phyloP scores from a whole-genome alignment of 2,113 vertebrate species.

The Camelus bactrianus region DNA sequence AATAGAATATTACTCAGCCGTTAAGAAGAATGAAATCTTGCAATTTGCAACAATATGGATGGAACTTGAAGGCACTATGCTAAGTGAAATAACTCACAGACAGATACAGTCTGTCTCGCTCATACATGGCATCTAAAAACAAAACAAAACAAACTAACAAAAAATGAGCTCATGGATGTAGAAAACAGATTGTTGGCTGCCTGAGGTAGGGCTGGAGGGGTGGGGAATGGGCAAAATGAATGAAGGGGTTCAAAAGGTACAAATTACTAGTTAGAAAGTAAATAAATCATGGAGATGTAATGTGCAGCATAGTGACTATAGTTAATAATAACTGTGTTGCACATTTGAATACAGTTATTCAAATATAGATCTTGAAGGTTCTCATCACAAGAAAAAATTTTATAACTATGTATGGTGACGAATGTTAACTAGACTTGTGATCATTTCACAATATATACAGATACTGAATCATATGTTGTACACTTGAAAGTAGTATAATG shows the following conservation, averaged over 20 bases:
- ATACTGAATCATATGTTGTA: not conserved
- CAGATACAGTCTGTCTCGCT: not conserved
- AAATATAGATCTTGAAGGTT: not conserved
- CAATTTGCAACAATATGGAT: not conserved
- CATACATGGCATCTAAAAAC: not conserved
- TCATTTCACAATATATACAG: not conserved
- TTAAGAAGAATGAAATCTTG: not conserved
- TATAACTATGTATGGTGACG: not conserved
- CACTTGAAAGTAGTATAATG: not conserved
- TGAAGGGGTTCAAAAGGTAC: not conserved
- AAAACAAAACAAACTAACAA: not conserved
- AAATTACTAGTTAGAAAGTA: not conserved
- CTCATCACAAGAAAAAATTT: not conserved
- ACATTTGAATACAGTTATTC: not conserved
- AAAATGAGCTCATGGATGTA: not conserved
- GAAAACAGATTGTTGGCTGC: not conserved
- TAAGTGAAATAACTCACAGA: not conserved
- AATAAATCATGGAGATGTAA: not conserved
- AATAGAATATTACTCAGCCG: not conserved
- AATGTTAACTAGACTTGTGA: not conserved
- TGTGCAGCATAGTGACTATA: not conserved
- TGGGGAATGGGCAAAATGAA: not conserved
- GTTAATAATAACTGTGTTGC: not conserved
- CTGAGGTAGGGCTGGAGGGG: not conserved
- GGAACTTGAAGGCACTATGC: not conserved